phyloP scores from a whole-genome alignment of 2,888 invertebrate species.

The Autographa pulchrina region DNA sequence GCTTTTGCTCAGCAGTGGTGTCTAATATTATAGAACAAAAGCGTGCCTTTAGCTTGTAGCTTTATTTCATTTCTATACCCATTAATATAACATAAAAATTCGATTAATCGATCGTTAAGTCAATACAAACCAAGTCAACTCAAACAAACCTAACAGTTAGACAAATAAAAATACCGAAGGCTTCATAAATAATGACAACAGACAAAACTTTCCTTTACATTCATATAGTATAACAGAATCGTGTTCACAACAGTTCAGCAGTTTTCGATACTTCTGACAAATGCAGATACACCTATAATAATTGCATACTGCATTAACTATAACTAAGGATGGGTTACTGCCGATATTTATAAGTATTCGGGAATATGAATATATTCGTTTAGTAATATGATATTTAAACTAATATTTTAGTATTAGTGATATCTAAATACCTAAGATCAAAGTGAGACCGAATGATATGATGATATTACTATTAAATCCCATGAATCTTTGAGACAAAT shows the following conservation, averaged over 20 bases:
- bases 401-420: no score
- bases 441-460: no score
- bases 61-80: neutral
- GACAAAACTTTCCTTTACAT: constrained; percentile 17
- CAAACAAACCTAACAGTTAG: constrained; percentile 10
- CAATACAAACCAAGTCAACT: neutral
- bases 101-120: neutral
- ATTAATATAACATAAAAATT: neutral
- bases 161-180: constrained; percentile 2
- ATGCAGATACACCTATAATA: constrained; percentile 64
- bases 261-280: constrained; percentile 35
- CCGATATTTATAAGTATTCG: no score
- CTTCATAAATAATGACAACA: constrained; percentile 14
- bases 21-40: no score
- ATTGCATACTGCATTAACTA: constrained; percentile 68
- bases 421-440: no score
- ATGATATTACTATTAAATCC: no score
- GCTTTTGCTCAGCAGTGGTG: no score
- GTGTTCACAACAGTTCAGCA: neutral
- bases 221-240: neutral
- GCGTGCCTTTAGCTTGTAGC: neutral
- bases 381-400: no score
- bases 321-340: no score
- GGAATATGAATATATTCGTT: no score
- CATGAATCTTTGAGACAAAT: no score